Conservation (phyloP, 2,113 vertebrate species). For the Hydrolagus affinis region DNA sequence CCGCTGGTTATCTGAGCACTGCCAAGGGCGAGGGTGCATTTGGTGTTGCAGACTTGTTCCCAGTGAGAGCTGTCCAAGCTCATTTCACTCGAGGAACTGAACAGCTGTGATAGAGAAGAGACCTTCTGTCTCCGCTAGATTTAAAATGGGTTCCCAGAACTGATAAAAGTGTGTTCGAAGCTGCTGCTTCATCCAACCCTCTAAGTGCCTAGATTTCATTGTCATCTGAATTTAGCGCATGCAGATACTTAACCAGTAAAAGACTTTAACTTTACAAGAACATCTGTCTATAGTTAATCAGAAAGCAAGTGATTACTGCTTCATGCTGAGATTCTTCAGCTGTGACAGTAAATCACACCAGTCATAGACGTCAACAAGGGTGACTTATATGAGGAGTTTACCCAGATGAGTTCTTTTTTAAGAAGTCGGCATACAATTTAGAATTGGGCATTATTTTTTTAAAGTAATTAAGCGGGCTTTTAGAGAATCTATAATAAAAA, state of each 20-base stretch:
- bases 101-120: constrained; percentile 3
- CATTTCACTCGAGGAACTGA: not conserved
- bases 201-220: not conserved
- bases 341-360: constrained; percentile 23
- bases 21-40: not conserved
- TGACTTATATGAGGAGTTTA: constrained; percentile 1
- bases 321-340: constrained; percentile 8
- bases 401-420: constrained; percentile 19
- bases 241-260: constrained; percentile 11
- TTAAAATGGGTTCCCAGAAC: constrained; percentile 13
- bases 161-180: not conserved
- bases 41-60: not conserved
- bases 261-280: constrained; percentile 10
- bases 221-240: constrained; percentile 15
- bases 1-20: not conserved
- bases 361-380: not conserved
- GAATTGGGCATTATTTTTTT: constrained; percentile 12
- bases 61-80: constrained; percentile 16
- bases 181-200: not conserved
- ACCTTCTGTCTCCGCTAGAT: constrained; percentile 1
- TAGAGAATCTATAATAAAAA: not conserved
- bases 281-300: constrained; percentile 22
- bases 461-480: constrained; percentile 2
- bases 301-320: constrained; percentile 26
- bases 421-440: not conserved